Evolutionary conservation across 2,797 vertebrate species (phyloP).

Genomic region (Poeciliopsis gracilis): DNA sequence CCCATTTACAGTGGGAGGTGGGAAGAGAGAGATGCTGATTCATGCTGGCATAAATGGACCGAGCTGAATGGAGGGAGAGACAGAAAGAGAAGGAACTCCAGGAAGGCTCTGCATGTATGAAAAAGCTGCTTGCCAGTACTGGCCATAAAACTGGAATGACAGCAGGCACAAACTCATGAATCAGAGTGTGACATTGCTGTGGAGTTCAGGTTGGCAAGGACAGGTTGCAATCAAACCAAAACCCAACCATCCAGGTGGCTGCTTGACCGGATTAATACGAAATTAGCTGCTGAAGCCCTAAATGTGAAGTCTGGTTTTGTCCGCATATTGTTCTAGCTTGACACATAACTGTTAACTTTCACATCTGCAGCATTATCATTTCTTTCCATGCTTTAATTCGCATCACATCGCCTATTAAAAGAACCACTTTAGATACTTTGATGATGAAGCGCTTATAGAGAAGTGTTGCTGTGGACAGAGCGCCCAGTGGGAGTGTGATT

Average conservation of each 20-base stretch:
- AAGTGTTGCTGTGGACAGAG: slow-evolving; percentile 68
- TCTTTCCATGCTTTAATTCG: slow-evolving; percentile 19
- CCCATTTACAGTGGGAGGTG: slow-evolving; percentile 20
- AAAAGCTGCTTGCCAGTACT: slow-evolving; percentile 69
- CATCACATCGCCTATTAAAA: slow-evolving; percentile 42
- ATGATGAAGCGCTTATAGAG: slow-evolving; percentile 67
- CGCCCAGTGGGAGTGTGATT: slow-evolving; percentile 72
- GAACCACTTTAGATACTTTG: slow-evolving; percentile 60
- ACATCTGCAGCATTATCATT: slow-evolving; percentile 28
- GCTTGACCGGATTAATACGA: slow-evolving; percentile 35
- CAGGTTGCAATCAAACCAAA: slow-evolving; percentile 58
- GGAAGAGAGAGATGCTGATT: slow-evolving; percentile 65
- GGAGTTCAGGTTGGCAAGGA: slow-evolving; percentile 51
- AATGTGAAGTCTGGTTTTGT: not conserved
- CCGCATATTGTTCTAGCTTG: not conserved
- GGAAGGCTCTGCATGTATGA: slow-evolving; percentile 69
- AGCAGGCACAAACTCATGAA: slow-evolving; percentile 74
- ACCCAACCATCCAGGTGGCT: slow-evolving; percentile 38
- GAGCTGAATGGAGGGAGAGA: slow-evolving; percentile 46
- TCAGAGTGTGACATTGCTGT: slow-evolving; percentile 65
- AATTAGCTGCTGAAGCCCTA: slow-evolving; percentile 15
- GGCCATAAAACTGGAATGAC: slow-evolving; percentile 71
- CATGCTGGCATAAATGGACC: slow-evolving; percentile 62
- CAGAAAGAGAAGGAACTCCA: slow-evolving; percentile 42
- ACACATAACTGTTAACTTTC: slow-evolving; percentile 23